Evolutionary conservation across 2,797 vertebrate genomes (phyloP), one percentile per base, ranked within the genome.

Genomic region (Phrynocephalus vlangalii): DNA sequence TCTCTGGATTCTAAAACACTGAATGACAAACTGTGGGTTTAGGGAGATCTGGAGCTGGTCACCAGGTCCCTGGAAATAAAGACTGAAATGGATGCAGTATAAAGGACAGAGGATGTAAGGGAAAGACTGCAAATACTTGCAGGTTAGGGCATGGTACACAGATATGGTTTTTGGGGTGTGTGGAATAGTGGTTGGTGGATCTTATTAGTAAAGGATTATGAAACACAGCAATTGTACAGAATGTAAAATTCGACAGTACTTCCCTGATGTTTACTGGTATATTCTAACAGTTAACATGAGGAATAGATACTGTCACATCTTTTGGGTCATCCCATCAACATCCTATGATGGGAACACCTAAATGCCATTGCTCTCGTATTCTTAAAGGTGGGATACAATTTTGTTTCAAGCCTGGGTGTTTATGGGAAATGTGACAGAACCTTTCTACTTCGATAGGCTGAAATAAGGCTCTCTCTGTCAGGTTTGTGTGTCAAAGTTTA

Each of bases 51-150:
- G 56, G 44, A n/a, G 28, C 4, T 68, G 44, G 8, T 10, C 72
- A 22, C n/a, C 30, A 44, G 38, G 13, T 24, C 50, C 72, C 75
- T 72, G 24, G 56, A 84, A 88, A 73, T 78, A 78, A 87, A 67
- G 26, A 33, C 28, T 33, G 22, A 56, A 24, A 10, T 4, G 72
- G 44, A 44, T 48, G 20, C 24, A 63, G 33, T 10, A 56, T 68
- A 87, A 76, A 33, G 16, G 33, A 71, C 16, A 68, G 30, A 38
- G 38, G 38, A 44, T 44, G 38, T 44, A 5, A 44, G 20, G n/a
- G 16, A 38, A 44, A 20, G 13, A 50, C 26, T 1, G 2, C 44
- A 73, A 13, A 80, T 28, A 11, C 5, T 70, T 82, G 22, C 10
- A 63, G 38, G 38, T 48, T 52, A n/a, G 10, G 16, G 1, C 7